These are phyloP conservation scores for Catagonus wagneri DNA, from an alignment of 2,113 vertebrate genomes.

Conservation along the genomic window DNA sequence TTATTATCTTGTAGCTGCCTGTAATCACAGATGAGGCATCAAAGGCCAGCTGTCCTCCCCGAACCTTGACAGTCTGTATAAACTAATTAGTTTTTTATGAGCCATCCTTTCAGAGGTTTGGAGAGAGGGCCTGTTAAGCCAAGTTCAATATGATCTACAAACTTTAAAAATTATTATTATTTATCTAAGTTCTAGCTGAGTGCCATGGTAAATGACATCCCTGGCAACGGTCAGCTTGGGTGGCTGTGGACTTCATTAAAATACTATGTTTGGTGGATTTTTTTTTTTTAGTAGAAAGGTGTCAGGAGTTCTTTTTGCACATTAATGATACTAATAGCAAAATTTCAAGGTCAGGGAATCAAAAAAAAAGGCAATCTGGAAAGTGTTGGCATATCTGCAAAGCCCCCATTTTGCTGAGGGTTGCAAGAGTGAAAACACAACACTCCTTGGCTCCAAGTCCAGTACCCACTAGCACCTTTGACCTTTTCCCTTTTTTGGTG, in stretches of 20 bases:
- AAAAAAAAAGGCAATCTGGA: background rate
- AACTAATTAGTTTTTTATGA: conserved; percentile 83
- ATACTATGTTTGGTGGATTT: background rate
- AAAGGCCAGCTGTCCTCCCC: conserved; percentile 84
- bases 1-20: conserved; percentile 82
- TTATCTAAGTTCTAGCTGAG: conserved; percentile 72
- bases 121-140: conserved; percentile 75
- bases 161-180: conserved; percentile 77
- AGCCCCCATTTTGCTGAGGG: background rate
- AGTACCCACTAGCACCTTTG: background rate
- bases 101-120: conserved; percentile 75
- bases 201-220: conserved; percentile 48
- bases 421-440: background rate
- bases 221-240: background rate
- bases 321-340: background rate
- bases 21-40: conserved; percentile 80
- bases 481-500: background rate
- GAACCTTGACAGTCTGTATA: conserved; percentile 82
- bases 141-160: conserved; percentile 73
- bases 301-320: background rate
- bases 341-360: background rate
- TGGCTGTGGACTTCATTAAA: conserved; percentile 59
- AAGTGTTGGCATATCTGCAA: background rate
- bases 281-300: background rate
- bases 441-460: background rate